Evolutionary conservation across 2,113 vertebrate species (phyloP).

Genomic region (Pomatostomus ruficeps): DNA sequence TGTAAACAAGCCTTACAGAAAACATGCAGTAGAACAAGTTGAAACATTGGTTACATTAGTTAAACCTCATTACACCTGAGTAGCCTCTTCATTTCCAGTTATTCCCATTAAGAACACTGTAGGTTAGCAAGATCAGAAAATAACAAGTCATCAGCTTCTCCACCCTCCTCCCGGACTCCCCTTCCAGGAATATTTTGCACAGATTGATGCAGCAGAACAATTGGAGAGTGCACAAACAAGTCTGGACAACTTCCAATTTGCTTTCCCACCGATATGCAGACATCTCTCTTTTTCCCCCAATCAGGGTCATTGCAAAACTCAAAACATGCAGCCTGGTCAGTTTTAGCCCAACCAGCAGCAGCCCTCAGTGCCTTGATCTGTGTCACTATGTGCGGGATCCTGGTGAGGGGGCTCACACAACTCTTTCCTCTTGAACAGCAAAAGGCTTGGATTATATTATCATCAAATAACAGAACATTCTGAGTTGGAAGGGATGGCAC

Average conservation of each 20-base stretch:
- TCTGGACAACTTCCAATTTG: not conserved
- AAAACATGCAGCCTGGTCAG: not conserved
- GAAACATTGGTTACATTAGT: conserved; percentile 55
- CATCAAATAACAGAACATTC: not conserved
- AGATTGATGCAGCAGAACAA: not conserved
- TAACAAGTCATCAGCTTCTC: not conserved
- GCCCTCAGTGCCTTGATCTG: rapidly evolving
- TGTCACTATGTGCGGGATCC: rapidly evolving
- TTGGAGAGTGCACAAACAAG: not conserved
- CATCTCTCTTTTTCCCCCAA: not conserved
- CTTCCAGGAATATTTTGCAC: not conserved
- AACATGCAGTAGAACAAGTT: conserved; percentile 57
- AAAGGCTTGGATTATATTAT: not conserved
- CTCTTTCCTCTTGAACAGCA: not conserved
- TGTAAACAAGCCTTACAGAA: conserved; percentile 63
- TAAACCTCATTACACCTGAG: conserved; percentile 54
- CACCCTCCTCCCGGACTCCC: rapidly evolving
- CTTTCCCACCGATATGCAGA: not conserved
- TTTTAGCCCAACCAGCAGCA: not conserved
- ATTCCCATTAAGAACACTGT: not conserved
- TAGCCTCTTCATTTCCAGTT: conserved; percentile 46
- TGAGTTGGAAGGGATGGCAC: not conserved
- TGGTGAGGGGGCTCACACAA: rapidly evolving
- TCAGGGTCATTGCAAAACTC: not conserved
- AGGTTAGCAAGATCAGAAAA: conserved; percentile 1